Evolutionary conservation across 2,113 vertebrate genomes (phyloP), one percentile per base, ranked within the genome.

Genomic region (Plecotus auritus): DNA sequence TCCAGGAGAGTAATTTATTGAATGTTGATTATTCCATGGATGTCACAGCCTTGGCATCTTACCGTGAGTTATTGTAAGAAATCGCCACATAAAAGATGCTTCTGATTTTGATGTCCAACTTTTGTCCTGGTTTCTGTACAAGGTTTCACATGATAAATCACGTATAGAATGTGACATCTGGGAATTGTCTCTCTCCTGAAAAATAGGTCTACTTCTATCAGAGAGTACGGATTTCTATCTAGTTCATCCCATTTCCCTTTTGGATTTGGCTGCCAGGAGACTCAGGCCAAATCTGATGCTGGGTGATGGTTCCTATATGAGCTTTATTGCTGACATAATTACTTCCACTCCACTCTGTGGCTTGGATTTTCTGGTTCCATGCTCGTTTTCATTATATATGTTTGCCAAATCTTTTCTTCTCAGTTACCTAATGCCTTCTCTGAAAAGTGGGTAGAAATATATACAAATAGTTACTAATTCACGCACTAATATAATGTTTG

Each of bases 71-170:
- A 67, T 80, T 81, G 76, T 9, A n/a, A 82, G 47, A 88, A 85
- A 94, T 4, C 17, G 23, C 17, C 59, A 81, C 28, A 35, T 28
- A 76, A 66, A 93, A 82, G 69, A 69, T 6, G 32, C 42, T 51
- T 92, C 90, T 37, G 88, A 90, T 77, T 85, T 81, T 67, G 82
- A 88, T 64, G 93, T 76, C 66, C 80, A 73, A 61, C 64, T 90
- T 67, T 37, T 40, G 26, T 73, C 61, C 26, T 82, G 45, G 51
- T 85, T 76, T 82, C 82, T 81, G 6, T 73, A 70, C 40, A 47
- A 47, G 56, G 40, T 66, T 80, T 87, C 49, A 17, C 7, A 2
- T 7, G 47, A 88, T 56, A 67, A 88, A 83, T 83, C 76, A 64
- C 23, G 45, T 61, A 14, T 0, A 88, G 83, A 86, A 73, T 42